A percentile compares a stretch with the other conserved stretches of the same genome.
These are phyloP conservation scores for Aplodontia rufa DNA, from an alignment of 2,113 vertebrate genomes.

Conservation along the genomic window DNA sequence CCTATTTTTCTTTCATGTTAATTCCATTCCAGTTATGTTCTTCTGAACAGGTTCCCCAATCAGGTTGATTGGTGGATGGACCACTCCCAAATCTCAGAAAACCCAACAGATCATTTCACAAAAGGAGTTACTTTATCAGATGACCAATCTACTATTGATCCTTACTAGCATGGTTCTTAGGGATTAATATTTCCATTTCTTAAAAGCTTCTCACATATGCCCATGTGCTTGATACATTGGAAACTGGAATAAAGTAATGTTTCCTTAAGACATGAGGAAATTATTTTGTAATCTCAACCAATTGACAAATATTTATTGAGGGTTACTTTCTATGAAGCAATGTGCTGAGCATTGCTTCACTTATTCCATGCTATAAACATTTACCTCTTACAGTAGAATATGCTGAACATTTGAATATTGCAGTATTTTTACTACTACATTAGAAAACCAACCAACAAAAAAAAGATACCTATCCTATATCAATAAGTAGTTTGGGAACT, in stretches of 20 bases:
- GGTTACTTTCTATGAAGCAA: not conserved
- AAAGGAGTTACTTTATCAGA: not conserved
- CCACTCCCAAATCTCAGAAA: not conserved
- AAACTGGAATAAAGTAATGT: not conserved
- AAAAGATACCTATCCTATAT: not conserved
- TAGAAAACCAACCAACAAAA: not conserved
- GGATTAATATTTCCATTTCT: not conserved
- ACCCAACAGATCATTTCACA: not conserved
- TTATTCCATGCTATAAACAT: not conserved
- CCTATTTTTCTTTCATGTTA: slow-evolving; percentile 46
- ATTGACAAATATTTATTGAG: not conserved
- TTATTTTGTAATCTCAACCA: slow-evolving; percentile 8
- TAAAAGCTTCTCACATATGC: not conserved
- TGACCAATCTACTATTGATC: slow-evolving; percentile 3
- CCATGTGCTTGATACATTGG: not conserved
- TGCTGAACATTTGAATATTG: not conserved
- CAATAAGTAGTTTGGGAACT: not conserved
- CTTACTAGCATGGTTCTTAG: not conserved
- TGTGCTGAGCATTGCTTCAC: not conserved
- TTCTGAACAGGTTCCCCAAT: not conserved
- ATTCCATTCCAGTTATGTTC: not conserved
- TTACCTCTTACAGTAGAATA: not conserved
- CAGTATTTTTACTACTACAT: not conserved
- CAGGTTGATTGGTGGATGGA: not conserved
- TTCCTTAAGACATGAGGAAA: slow-evolving; percentile 6